phyloP scores from a whole-genome alignment of 2,797 vertebrate genomes.

The Capromys pilorides region DNA sequence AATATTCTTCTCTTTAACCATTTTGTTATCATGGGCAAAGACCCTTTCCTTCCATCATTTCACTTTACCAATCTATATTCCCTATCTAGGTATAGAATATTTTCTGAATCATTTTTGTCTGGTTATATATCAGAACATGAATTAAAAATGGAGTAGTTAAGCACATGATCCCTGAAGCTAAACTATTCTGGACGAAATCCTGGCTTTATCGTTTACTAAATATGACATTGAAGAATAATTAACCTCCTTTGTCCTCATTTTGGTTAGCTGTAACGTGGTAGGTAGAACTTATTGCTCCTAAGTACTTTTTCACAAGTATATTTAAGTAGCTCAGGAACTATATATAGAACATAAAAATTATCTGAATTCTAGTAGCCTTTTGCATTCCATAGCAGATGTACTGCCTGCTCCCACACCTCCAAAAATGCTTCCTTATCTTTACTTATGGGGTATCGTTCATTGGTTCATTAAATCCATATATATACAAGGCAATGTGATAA shows the following conservation, averaged over 20 bases:
- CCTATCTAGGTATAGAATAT: neutral
- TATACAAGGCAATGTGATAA: neutral
- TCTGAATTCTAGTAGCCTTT: constrained; percentile 42
- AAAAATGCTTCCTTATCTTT: constrained; percentile 10
- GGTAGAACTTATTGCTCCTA: neutral
- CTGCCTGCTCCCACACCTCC: neutral
- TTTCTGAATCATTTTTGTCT: neutral
- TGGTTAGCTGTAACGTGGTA: neutral
- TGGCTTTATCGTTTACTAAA: neutral
- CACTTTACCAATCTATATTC: constrained; percentile 39
- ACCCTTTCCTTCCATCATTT: neutral
- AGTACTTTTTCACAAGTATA: neutral
- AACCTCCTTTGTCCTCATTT: neutral
- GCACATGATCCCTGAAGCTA: neutral
- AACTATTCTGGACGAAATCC: neutral
- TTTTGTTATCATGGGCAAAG: neutral
- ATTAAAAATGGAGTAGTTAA: neutral
- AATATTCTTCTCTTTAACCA: neutral
- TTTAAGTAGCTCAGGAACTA: neutral
- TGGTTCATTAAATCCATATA: neutral
- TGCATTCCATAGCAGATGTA: neutral
- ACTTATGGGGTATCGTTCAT: neutral
- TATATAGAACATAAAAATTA: constrained; percentile 43
- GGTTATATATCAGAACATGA: constrained; percentile 14
- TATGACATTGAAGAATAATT: neutral